Evolutionary conservation across 2,888 invertebrate species (phyloP).

Genomic region (Serrognathus titanus): DNA sequence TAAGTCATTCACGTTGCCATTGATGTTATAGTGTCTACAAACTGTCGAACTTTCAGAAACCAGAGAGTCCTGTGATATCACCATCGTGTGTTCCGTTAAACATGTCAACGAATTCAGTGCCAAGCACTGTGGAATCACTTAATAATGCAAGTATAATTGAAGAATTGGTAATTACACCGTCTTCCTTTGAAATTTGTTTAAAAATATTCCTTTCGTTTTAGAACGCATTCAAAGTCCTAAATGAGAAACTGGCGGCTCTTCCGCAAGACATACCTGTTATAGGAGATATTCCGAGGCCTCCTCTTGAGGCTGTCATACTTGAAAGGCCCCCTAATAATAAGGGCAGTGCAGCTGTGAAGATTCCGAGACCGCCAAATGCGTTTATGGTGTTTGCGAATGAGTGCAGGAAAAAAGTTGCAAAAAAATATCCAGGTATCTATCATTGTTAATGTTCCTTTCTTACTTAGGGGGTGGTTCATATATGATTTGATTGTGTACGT

Average conservation of each 20-base stretch:
- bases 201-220: not conserved
- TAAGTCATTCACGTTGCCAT: too few species aligned
- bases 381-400: constrained; percentile 55
- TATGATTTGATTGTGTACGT: too few species aligned
- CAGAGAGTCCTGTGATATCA: too few species aligned
- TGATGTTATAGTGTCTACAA: too few species aligned
- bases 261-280: not conserved
- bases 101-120: too few species aligned
- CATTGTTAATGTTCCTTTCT: too few species aligned
- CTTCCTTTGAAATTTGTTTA: not conserved
- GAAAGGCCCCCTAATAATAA: not conserved
- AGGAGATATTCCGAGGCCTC: not conserved
- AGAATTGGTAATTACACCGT: not conserved
- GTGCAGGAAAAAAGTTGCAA: constrained; percentile 49
- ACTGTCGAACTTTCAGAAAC: too few species aligned
- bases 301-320: too few species aligned
- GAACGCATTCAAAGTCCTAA: not conserved
- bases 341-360: constrained; percentile 27
- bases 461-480: not conserved
- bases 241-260: not conserved
- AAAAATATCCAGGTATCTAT: constrained; percentile 43
- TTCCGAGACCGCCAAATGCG: constrained; percentile 51
- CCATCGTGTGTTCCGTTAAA: too few species aligned
- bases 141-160: not conserved
- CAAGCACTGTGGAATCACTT: not conserved